Evolutionary conservation across 2,888 invertebrate species (phyloP).

Genomic region (Sicus ferrugineus): DNA sequence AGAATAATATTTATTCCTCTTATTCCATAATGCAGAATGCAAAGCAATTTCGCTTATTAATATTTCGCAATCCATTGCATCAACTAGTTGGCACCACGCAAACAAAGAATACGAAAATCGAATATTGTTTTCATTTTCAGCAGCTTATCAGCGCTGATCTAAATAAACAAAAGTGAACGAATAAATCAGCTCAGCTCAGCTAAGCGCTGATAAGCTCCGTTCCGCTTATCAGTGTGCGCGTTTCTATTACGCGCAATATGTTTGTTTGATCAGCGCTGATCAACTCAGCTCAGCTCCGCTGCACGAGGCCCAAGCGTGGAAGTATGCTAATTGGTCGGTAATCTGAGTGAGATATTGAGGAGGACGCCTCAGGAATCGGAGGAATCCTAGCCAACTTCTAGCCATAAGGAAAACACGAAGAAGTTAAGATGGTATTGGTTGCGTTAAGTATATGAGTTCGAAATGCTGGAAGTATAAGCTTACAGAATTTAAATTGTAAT

Average conservation of each 20-base stretch:
- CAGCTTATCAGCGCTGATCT: background rate
- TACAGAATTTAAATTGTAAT: background rate
- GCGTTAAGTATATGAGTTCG: background rate
- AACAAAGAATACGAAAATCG: too few species aligned
- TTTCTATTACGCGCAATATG: background rate
- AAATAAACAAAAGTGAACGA: background rate
- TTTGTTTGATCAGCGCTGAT: background rate
- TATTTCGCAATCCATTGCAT: too few species aligned
- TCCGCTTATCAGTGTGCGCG: background rate
- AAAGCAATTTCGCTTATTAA: too few species aligned
- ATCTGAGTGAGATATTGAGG: too few species aligned
- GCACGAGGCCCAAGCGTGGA: background rate
- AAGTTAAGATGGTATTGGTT: background rate
- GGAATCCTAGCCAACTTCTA: too few species aligned
- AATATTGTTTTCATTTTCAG: background rate
- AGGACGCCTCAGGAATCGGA: too few species aligned
- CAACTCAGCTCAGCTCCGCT: background rate
- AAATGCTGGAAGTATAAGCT: too few species aligned
- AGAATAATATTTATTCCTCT: too few species aligned
- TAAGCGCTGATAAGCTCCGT: conserved; percentile 1
- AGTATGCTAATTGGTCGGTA: too few species aligned
- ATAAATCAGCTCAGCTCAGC: background rate
- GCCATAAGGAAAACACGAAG: background rate
- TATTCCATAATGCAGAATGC: too few species aligned
- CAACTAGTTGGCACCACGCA: too few species aligned